Evolutionary conservation across 2,888 invertebrate species (phyloP).

Genomic region (Elysia crispata): DNA sequence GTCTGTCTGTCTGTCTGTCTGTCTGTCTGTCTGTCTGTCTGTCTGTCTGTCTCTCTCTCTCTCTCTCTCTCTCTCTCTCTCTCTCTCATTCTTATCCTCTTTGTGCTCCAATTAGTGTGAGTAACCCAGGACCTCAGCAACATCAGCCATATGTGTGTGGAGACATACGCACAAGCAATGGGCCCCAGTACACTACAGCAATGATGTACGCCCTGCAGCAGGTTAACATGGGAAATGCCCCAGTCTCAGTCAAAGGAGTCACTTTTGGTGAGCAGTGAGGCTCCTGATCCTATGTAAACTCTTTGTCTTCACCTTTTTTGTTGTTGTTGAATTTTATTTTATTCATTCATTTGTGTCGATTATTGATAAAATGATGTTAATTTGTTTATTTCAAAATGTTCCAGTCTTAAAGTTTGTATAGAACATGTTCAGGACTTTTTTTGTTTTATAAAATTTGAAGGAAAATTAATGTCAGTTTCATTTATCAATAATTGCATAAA

Average conservation of each 20-base stretch:
- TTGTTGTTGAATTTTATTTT: too few species aligned
- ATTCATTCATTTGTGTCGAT: too few species aligned
- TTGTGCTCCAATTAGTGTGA: conserved; percentile 52
- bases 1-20: conserved; percentile 17
- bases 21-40: conserved; percentile 5
- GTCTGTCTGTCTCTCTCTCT: conserved; percentile 18
- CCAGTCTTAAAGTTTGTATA: too few species aligned
- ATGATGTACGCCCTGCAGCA: conserved; percentile 62
- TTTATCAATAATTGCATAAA: too few species aligned
- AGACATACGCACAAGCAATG: conserved; percentile 56
- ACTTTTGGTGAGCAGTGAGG: conserved; percentile 37
- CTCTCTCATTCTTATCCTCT: neutral
- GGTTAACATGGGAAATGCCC: conserved; percentile 59
- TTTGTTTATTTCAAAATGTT: too few species aligned
- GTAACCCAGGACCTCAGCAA: conserved; percentile 53
- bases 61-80: conserved; percentile 33
- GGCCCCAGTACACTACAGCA: conserved; percentile 66
- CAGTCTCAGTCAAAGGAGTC: conserved; percentile 47
- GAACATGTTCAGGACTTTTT: too few species aligned
- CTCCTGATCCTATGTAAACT: too few species aligned
- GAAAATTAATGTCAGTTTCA: too few species aligned
- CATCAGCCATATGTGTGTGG: conserved; percentile 63
- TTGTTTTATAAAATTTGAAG: too few species aligned
- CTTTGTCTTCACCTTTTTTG: too few species aligned
- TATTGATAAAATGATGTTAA: too few species aligned